Percentiles rank a stretch among this genome's conserved stretches.
phyloP scores from a whole-genome alignment of 2,113 vertebrate genomes.

The Notechis scutatus region DNA sequence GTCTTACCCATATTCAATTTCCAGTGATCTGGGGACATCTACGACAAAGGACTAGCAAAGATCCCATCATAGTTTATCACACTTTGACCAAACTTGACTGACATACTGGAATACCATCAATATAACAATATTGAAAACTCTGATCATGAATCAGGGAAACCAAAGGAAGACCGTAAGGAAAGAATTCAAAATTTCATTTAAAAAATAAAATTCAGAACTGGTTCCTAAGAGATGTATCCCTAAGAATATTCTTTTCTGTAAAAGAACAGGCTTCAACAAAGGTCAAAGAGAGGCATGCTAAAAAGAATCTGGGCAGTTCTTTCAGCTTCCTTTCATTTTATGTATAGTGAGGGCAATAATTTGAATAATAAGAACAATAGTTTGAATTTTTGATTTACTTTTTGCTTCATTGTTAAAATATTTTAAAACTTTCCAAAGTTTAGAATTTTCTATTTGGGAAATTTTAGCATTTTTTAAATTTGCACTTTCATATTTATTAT shows the following conservation, averaged over 20 bases:
- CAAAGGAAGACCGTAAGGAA: background rate
- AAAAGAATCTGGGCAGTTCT: background rate
- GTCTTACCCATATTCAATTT: background rate
- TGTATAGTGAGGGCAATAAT: background rate
- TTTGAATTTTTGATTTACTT: background rate
- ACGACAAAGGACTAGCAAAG: background rate
- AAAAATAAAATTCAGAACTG: background rate
- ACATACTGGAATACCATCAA: background rate
- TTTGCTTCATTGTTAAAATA: background rate
- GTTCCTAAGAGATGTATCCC: background rate
- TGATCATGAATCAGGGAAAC: background rate
- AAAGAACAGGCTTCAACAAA: background rate
- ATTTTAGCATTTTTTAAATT: background rate
- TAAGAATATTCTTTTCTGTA: background rate
- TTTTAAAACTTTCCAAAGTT: background rate
- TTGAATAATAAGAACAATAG: background rate
- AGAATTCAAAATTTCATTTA: background rate
- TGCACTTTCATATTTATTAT: conserved; percentile 11
- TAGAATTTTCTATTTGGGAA: conserved; percentile 6
- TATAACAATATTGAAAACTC: background rate
- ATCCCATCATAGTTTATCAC: background rate
- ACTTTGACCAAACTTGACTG: background rate
- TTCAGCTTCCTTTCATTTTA: background rate
- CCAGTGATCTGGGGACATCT: background rate
- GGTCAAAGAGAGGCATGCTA: background rate